Percentiles rank a stretch among this genome's conserved stretches.
phyloP scores from a whole-genome alignment of 2,113 vertebrate species.

The Prunella himalayana region DNA sequence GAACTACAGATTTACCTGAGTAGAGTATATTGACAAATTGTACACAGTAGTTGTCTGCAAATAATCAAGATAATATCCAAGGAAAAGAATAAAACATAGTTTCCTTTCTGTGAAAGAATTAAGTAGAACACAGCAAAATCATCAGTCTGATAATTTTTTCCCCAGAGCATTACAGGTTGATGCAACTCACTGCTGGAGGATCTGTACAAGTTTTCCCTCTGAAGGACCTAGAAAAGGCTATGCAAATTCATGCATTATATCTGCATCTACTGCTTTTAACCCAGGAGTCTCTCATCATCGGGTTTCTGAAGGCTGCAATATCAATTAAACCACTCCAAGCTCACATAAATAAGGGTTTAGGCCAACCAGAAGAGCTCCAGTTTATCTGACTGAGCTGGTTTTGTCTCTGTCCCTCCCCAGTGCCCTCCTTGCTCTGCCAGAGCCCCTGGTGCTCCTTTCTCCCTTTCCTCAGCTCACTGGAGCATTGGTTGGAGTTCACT shows the following conservation, averaged over 20 bases:
- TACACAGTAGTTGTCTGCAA: neutral
- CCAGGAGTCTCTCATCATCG: accelerated
- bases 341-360: neutral
- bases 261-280: neutral
- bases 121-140: neutral
- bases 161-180: neutral
- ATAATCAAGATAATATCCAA: neutral
- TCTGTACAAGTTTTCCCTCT: neutral
- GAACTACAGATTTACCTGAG: neutral
- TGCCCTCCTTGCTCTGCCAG: neutral
- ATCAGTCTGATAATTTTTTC: neutral
- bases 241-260: neutral
- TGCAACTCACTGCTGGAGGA: neutral
- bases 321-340: neutral
- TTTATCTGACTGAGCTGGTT: neutral
- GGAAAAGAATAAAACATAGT: neutral
- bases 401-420: neutral
- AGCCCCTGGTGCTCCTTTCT: neutral
- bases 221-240: neutral
- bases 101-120: neutral
- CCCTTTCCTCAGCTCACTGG: neutral
- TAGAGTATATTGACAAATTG: neutral
- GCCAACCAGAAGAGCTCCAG: neutral
- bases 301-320: neutral
- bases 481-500: neutral